phyloP scores from a whole-genome alignment of 2,797 vertebrate species.

The Enteromius afrohamiltoni region DNA sequence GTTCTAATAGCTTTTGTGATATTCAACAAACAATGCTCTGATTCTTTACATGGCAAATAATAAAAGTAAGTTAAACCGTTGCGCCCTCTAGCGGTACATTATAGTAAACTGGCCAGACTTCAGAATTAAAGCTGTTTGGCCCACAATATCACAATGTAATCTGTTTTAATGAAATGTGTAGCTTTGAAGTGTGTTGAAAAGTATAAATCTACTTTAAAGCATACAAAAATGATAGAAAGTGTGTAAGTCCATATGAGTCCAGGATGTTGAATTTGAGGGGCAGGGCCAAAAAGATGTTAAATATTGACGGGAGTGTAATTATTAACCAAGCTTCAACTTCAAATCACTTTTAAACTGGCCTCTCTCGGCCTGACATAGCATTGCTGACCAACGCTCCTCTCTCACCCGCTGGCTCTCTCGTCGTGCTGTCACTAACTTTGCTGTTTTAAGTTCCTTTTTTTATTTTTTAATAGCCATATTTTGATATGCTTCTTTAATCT shows the following conservation, averaged over 20 bases:
- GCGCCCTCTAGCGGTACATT: conserved; percentile 55
- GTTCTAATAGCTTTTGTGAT: background rate
- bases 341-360: conserved; percentile 77
- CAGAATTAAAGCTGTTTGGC: background rate
- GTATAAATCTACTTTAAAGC: background rate
- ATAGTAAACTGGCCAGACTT: conserved; percentile 51
- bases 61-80: background rate
- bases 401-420: conserved; percentile 3
- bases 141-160: background rate
- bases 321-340: conserved; percentile 79
- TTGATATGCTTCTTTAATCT: background rate
- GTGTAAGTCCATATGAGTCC: conserved; percentile 72
- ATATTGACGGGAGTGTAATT: conserved; percentile 82
- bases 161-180: background rate
- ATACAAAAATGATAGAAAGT: conserved; percentile 31
- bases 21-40: background rate
- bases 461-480: background rate
- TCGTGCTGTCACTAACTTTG: background rate
- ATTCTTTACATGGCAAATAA: background rate
- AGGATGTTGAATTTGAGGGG: conserved; percentile 81
- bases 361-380: conserved; percentile 71
- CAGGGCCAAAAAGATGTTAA: conserved; percentile 79
- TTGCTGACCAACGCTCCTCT: conserved; percentile 59
- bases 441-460: background rate
- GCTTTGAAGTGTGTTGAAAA: background rate